Conservation (phyloP, 2,888 invertebrate genomes). For the Aethes cnicana region DNA sequence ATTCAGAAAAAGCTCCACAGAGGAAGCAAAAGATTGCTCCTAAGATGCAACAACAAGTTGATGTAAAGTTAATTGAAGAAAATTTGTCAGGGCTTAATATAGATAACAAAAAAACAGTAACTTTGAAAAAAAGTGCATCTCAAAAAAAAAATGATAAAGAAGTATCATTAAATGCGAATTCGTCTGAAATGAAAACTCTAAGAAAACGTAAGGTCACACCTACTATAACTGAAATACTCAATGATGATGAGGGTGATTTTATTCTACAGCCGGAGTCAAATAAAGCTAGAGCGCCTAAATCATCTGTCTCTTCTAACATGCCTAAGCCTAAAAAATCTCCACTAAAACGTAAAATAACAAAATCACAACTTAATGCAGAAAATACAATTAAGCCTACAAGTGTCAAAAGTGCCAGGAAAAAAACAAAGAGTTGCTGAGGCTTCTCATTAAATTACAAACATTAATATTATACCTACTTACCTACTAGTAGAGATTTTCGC, state of each 20-base stretch:
- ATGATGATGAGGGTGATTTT: conserved; percentile 35
- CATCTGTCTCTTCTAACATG: background rate
- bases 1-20: conserved; percentile 25
- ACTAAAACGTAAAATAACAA: conserved; percentile 36
- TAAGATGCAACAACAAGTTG: conserved; percentile 22
- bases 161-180: background rate
- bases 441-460: no score
- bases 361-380: conserved; percentile 27
- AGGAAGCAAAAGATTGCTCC: conserved; percentile 32
- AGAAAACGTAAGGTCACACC: conserved; percentile 34
- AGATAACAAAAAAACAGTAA: conserved; percentile 30
- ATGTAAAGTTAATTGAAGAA: conserved; percentile 13
- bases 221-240: conserved; percentile 18
- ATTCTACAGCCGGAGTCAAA: conserved; percentile 33
- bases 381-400: conserved; percentile 16
- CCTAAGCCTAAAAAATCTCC: conserved; percentile 12
- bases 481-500: no score
- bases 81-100: conserved; percentile 20
- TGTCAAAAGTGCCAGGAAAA: conserved; percentile 16
- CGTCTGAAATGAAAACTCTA: conserved; percentile 7
- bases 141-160: conserved; percentile 37
- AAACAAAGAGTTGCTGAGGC: conserved; percentile 11
- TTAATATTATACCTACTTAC: no score
- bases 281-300: conserved; percentile 8
- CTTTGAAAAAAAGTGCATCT: conserved; percentile 42